phyloP scores from a whole-genome alignment of 2,888 invertebrate species.

The Drosophila infuscata region DNA sequence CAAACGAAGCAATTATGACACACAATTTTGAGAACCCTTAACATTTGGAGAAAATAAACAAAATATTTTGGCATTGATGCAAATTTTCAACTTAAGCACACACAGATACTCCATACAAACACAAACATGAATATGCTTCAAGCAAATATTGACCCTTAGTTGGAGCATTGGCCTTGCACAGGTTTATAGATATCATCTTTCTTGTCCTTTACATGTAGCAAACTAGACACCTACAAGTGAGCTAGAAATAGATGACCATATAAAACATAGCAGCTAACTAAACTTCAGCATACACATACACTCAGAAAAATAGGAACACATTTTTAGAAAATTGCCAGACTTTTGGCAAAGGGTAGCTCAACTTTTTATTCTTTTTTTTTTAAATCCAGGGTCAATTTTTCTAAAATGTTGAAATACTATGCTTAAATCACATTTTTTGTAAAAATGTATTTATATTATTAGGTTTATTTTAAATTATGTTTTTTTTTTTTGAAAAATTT shows the following conservation, averaged over 20 bases:
- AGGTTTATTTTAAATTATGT: too few relatives aligned
- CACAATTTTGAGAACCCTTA: constrained; percentile 3
- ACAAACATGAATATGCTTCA: neutral
- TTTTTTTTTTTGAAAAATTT: too few relatives aligned
- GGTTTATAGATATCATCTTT: neutral
- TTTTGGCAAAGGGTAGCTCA: neutral
- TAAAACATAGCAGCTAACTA: neutral
- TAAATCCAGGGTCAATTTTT: too few relatives aligned
- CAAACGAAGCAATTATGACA: constrained; percentile 9
- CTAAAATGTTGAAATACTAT: too few relatives aligned
- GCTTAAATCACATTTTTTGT: too few relatives aligned
- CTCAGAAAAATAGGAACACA: neutral
- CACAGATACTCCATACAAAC: neutral
- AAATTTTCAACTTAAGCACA: constrained; percentile 39
- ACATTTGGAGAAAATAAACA: constrained; percentile 18
- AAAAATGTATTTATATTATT: too few relatives aligned
- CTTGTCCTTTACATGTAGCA: neutral
- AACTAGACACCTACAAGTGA: neutral
- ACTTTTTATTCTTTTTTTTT: neutral
- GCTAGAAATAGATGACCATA: constrained; percentile 1
- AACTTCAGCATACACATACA: neutral
- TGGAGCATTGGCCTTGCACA: neutral
- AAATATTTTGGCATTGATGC: constrained; percentile 42
- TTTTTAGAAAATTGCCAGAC: neutral
- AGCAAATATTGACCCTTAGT: constrained; percentile 17